These are phyloP conservation scores for Drosophila anomelani DNA, from an alignment of 2,888 invertebrate species.

Conservation along the genomic window DNA sequence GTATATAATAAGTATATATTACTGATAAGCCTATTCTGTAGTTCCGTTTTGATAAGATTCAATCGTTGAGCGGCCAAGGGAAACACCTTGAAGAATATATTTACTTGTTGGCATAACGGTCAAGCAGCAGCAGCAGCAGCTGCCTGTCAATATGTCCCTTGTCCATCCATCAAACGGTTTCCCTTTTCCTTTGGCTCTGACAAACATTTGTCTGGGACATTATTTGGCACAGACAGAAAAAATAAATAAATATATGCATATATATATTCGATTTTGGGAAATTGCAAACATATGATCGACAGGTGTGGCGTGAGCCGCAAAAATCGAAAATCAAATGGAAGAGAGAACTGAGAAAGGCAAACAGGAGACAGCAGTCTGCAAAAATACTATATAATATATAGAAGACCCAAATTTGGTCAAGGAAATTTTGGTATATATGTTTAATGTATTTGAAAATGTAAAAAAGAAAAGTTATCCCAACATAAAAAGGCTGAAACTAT, in stretches of 20 bases:
- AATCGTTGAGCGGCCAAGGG: constrained; percentile 26
- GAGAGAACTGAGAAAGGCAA: constrained; percentile 2
- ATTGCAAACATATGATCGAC: constrained; percentile 34
- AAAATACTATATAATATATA: neutral
- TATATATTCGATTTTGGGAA: constrained; percentile 22
- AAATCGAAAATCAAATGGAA: constrained; percentile 17
- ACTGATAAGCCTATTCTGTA: constrained; percentile 25
- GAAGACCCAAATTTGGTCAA: constrained; percentile 9
- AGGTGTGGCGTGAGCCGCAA: constrained; percentile 27
- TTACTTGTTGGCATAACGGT: constrained; percentile 6
- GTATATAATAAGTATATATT: neutral
- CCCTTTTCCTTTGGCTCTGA: constrained; percentile 29
- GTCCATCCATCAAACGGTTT: constrained; percentile 39
- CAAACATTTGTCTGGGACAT: constrained; percentile 34
- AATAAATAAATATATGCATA: constrained; percentile 3
- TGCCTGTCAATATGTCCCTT: constrained; percentile 33
- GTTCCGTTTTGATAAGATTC: constrained; percentile 36
- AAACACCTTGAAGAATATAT: constrained; percentile 36
- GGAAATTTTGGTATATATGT: neutral
- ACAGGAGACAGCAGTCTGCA: neutral
- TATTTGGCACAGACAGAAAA: constrained; percentile 20
- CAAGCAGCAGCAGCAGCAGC: constrained; percentile 31
- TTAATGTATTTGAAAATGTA: neutral
- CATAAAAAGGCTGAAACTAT: neutral
- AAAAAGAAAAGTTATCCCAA: neutral